phyloP scores from a whole-genome alignment of 2,797 vertebrate species.

The Chanos chanos region DNA sequence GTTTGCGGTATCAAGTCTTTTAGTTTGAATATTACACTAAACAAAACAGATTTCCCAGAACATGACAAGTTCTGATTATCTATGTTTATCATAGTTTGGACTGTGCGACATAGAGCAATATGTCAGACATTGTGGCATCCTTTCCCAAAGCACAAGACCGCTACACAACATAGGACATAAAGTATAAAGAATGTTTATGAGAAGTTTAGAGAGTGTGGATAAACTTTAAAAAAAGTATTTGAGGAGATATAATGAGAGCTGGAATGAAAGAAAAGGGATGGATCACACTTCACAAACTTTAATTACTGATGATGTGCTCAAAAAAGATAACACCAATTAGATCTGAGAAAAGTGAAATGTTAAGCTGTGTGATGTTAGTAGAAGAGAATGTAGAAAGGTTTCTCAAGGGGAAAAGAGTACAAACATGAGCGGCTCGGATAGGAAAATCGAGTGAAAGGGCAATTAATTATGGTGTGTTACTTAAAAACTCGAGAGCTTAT shows the following conservation, averaged over 20 bases:
- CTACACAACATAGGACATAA: slow-evolving; percentile 51
- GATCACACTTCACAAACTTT: slow-evolving; percentile 13
- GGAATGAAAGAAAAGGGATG: background rate
- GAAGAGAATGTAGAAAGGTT: slow-evolving; percentile 7
- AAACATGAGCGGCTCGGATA: slow-evolving; percentile 19
- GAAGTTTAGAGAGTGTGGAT: background rate
- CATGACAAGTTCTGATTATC: slow-evolving; percentile 63
- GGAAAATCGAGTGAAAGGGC: slow-evolving; percentile 44
- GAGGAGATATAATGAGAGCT: background rate
- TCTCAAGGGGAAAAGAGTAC: slow-evolving; percentile 10
- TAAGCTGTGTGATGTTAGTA: slow-evolving; percentile 35
- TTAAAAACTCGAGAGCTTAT: slow-evolving; percentile 59
- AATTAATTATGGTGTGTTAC: slow-evolving; percentile 60
- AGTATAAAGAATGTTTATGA: background rate
- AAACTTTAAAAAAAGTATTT: background rate
- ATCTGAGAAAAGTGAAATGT: no score
- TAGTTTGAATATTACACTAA: slow-evolving; percentile 60
- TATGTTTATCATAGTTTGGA: slow-evolving; percentile 72
- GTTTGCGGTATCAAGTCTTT: background rate
- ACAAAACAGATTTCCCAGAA: slow-evolving; percentile 68
- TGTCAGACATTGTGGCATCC: slow-evolving; percentile 25
- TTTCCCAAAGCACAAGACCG: no score
- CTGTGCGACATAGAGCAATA: slow-evolving; percentile 63
- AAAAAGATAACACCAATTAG: background rate
- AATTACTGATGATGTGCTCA: background rate